Evolutionary conservation across 2,113 vertebrate species (phyloP).

Genomic region (Tympanuchus pallidicinctus): DNA sequence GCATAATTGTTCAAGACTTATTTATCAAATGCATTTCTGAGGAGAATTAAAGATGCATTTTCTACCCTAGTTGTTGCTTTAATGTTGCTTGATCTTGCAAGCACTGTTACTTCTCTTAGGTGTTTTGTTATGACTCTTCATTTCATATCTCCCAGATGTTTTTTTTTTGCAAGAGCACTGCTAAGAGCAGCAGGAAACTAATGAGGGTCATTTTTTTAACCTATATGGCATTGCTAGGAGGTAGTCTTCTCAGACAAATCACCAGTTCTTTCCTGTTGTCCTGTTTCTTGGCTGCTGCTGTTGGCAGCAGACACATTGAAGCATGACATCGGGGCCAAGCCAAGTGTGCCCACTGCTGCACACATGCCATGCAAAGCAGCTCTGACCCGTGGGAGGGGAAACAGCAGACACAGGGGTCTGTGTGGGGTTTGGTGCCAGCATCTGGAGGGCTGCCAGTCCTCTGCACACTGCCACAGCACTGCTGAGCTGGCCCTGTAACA

Average conservation of each 20-base stretch:
- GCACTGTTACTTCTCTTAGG: not conserved
- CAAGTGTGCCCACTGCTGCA: fast-evolving
- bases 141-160: not conserved
- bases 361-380: fast-evolving
- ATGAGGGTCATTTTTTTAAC: not conserved
- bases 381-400: fast-evolving
- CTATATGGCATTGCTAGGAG: not conserved
- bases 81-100: not conserved
- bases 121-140: not conserved
- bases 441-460: not conserved
- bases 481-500: not conserved
- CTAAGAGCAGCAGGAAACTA: not conserved
- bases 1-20: not conserved
- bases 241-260: not conserved
- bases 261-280: not conserved
- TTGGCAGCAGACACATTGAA: fast-evolving
- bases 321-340: fast-evolving
- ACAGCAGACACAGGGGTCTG: too few relatives aligned
- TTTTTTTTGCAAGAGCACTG: not conserved
- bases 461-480: fast-evolving
- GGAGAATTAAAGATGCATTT: not conserved
- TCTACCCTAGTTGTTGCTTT: not conserved
- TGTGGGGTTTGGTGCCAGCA: fast-evolving
- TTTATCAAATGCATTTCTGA: not conserved
- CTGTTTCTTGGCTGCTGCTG: not conserved